A percentile compares a stretch with the other conserved stretches of the same genome.
Evolutionary conservation across 2,888 invertebrate genomes (phyloP).

Genomic region (Drosophila atripex): DNA sequence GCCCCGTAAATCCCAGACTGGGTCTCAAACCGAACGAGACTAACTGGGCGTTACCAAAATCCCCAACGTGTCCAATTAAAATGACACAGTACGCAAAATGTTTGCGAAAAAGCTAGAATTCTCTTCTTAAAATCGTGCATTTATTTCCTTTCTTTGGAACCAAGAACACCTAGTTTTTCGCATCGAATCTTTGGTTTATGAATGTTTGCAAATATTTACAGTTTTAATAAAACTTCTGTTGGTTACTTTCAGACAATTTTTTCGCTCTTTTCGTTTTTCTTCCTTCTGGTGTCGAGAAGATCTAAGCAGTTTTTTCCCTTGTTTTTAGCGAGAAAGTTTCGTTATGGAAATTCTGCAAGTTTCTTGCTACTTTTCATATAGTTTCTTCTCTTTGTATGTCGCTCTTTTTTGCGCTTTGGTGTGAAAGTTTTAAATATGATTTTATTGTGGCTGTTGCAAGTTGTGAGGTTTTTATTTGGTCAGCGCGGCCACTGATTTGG

Average conservation of each 20-base stretch:
- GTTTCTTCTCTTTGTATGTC: conserved; percentile 24
- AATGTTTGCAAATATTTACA: conserved; percentile 76
- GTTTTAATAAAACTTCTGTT: conserved; percentile 72
- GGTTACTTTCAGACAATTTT: conserved; percentile 38
- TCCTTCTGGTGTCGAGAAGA: conserved; percentile 27
- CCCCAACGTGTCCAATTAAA: not conserved
- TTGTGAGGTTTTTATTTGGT: conserved; percentile 62
- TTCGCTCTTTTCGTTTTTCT: conserved; percentile 49
- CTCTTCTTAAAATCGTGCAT: not conserved
- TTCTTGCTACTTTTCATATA: conserved; percentile 32
- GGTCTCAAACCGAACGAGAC: not conserved
- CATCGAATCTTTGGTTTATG: conserved; percentile 45
- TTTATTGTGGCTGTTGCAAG: conserved; percentile 71
- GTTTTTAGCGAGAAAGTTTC: conserved; percentile 65
- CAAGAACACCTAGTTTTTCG: conserved; percentile 8
- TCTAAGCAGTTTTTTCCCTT: conserved; percentile 45
- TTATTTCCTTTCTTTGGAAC: not conserved
- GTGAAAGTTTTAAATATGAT: conserved; percentile 75
- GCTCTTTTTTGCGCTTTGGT: conserved; percentile 38
- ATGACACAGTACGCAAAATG: not conserved
- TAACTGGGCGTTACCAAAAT: not conserved
- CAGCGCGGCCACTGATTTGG: conserved; percentile 62
- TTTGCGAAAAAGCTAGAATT: not conserved
- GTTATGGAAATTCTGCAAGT: conserved; percentile 59
- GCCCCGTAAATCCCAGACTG: not conserved